Conservation (phyloP, 2,113 vertebrate genomes). For the Chaetops frenatus region DNA sequence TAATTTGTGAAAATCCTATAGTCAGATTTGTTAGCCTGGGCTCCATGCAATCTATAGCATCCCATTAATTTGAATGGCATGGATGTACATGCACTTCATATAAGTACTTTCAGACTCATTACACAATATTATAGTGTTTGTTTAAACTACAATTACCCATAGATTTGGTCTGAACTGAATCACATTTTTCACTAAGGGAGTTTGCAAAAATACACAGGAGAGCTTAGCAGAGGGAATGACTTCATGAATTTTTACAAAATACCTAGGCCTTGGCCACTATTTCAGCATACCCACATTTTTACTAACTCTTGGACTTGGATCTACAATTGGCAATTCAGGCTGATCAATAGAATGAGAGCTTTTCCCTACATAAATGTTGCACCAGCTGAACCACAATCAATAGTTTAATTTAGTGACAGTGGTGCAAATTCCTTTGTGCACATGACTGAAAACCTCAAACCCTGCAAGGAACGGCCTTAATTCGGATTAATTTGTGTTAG, state of each 20-base stretch:
- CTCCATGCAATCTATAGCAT: neutral
- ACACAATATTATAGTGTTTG: neutral
- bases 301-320: neutral
- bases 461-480: neutral
- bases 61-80: neutral
- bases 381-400: neutral
- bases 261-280: neutral
- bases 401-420: neutral
- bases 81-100: neutral
- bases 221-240: neutral
- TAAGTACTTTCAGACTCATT: neutral
- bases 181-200: neutral
- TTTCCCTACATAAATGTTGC: neutral
- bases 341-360: neutral
- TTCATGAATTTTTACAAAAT: neutral
- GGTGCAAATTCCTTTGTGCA: neutral
- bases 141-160: neutral
- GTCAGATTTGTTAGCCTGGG: neutral
- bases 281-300: neutral
- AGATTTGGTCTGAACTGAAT: neutral
- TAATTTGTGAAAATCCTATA: neutral
- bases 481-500: neutral
- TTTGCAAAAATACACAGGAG: neutral
- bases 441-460: neutral
- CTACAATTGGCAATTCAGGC: neutral